A percentile compares a stretch with the other conserved stretches of the same genome.
Conservation (phyloP, 2,113 vertebrate genomes). For the Embiotoca jacksoni region DNA sequence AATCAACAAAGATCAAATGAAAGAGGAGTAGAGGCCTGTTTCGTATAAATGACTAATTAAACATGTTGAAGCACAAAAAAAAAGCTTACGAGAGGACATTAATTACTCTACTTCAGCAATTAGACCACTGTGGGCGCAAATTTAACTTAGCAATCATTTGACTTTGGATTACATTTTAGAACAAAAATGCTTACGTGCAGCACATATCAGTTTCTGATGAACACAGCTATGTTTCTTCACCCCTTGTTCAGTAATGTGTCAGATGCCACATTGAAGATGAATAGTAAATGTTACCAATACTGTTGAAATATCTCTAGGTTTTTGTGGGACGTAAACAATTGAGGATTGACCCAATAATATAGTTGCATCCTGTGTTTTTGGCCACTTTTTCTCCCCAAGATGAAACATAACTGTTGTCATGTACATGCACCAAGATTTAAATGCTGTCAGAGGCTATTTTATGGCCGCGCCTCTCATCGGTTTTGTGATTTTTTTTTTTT, state of each 20-base stretch:
- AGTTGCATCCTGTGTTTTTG: slow-evolving; percentile 13
- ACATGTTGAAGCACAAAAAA: not conserved
- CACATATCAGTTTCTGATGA: not conserved
- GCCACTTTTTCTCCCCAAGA: slow-evolving; percentile 6
- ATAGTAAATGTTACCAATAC: not conserved
- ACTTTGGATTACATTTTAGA: not conserved
- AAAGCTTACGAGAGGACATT: not conserved
- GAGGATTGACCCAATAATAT: not conserved
- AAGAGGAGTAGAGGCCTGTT: slow-evolving; percentile 1
- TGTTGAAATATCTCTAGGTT: not conserved
- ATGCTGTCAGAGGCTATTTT: slow-evolving; percentile 65
- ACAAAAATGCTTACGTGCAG: not conserved
- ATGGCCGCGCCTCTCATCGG: slow-evolving; percentile 34
- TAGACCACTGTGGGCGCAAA: too few relatives aligned
- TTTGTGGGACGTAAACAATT: not conserved
- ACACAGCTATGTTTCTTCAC: not conserved
- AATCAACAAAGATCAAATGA: not conserved
- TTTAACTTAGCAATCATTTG: not conserved
- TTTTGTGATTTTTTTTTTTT: slow-evolving; percentile 47
- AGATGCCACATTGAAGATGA: not conserved
- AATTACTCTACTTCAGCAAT: too few relatives aligned
- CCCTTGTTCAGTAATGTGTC: not conserved
- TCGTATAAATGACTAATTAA: slow-evolving; percentile 11
- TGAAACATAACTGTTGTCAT: slow-evolving; percentile 51
- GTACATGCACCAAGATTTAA: slow-evolving; percentile 58